Base-by-base conservation (phyloP, 2,888 invertebrate species). In the Pristionchus entomophagus region DNA sequence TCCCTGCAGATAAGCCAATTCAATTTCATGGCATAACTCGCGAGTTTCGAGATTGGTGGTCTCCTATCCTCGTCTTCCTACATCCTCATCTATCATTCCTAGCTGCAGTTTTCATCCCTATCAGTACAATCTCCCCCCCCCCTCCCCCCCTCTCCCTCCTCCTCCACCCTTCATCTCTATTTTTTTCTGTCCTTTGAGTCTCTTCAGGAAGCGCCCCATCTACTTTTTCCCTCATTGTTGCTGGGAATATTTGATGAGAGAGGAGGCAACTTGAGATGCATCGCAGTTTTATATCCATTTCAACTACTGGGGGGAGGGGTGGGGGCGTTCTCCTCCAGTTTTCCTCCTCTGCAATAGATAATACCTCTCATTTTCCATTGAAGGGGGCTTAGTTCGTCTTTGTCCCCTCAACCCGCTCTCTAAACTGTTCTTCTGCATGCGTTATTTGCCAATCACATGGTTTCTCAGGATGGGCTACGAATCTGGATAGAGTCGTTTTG, bases 191-290 rank as follows among this genome's bases (percentile, higher is more conserved):
- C 32, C 51, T 49, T 77, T 80, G 51, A 38, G 51, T 80, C 51
- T 80, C 49, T 51, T 51, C 78, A 80, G 51, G 78, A 80, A 51
- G 41, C 41, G 38, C 73, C 41, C 73, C 73, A 73, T 73, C 73
- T 73, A 73, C 73, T 73, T 73, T 73, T 51, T 51, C 29, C 77
- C 32, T 51, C 78, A 51, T 80, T 80, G 73, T 73, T 73, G 73
- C 73, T 45, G 41, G 73, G 73, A 38, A 73, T 73, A 73, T 73
- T 41, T 73, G 73, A 73, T 73, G 73, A 73, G 45, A 73, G 35
- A 41, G 41, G 73, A 41, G 41, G 73, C n/a, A 73, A 73, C 73
- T 45, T 73, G 73, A 73, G 73, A 38, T n/a, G 73, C 22, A 22
- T 22, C 45, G 12, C 73, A 41, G n/a, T 45, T 73, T 73, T 73